Percentiles rank a stretch among this genome's conserved stretches.
Conservation (phyloP, 2,888 invertebrate genomes). For the Lepidonotus clava region DNA sequence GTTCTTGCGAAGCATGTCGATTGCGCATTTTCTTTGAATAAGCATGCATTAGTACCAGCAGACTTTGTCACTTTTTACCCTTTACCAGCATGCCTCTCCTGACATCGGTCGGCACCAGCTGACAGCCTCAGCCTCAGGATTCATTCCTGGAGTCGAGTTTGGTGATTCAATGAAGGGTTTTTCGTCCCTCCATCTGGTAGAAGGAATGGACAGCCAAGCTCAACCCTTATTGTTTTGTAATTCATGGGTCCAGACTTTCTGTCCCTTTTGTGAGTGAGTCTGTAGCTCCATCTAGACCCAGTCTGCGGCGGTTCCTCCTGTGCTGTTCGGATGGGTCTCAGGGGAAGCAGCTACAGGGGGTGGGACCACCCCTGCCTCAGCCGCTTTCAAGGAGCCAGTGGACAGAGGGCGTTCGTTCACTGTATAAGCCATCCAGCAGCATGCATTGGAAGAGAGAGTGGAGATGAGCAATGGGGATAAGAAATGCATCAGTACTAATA, state of each 20-base stretch:
- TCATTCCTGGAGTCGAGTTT: too few species aligned
- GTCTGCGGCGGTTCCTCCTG: conserved; percentile 26
- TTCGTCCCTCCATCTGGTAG: too few species aligned
- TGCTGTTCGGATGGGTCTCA: conserved; percentile 29
- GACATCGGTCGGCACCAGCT: too few species aligned
- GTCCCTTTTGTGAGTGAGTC: neutral
- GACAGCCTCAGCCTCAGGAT: too few species aligned
- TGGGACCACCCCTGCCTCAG: conserved; percentile 29
- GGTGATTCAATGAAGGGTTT: too few species aligned
- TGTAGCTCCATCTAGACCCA: neutral
- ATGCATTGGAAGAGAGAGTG: conserved; percentile 14
- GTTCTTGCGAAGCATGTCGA: too few species aligned
- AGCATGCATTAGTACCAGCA: too few species aligned
- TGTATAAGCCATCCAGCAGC: neutral
- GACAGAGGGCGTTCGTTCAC: neutral
- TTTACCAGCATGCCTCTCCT: too few species aligned
- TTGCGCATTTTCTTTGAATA: too few species aligned
- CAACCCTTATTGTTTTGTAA: neutral
- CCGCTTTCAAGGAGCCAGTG: conserved; percentile 42
- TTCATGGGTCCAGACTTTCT: neutral
- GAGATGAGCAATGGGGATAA: neutral
- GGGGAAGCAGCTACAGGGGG: neutral
- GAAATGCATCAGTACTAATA: neutral
- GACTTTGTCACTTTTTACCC: too few species aligned
- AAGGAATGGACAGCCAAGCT: neutral